Evolutionary conservation across 2,888 invertebrate genomes (phyloP), one percentile per base, ranked within the genome.

Genomic region (Kuschelorhynchus macadamiae): DNA sequence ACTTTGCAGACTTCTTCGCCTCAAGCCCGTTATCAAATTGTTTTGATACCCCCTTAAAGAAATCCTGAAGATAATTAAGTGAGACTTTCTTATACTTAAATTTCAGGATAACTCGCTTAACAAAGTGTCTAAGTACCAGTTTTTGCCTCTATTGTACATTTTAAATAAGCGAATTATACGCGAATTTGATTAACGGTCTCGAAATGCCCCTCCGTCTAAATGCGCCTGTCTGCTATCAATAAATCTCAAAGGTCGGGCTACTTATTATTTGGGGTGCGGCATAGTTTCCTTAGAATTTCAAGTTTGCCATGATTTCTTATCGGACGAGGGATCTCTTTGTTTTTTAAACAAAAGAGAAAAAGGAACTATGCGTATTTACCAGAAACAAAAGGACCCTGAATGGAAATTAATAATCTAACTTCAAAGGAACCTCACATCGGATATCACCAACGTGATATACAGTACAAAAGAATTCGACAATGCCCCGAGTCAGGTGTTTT

Each of bases 241-340:
- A 66, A 66, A 66, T 60, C 52, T 53, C 39, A 47, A 50, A 41
- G 41, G 49, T 39, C 33, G 42, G 39, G 59, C 59, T 60, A 60
- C 53, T 66, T 39, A 66, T 60, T 66, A 59, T 65, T 60, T 59
- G n/a, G 42, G 42, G 50, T 20, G 32, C 33, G 57, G 66, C 59
- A 66, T 66, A 66, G 59, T 66, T 60, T 59, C 60, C 59, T 53
- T 66, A 59, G 56, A 60, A 66, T 59, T 65, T 49, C 65, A 65
- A 59, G 50, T 65, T 65, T 53, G 60, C 53, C 52, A 44, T 47
- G 59, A 60, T 66, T 66, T 59, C 66, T 66, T 60, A 66, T 66
- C 66, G 60, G 66, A 30, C 52, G 44, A 63, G 55, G 39, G 41
- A 53, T 36, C 17, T 39, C 49, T 63, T 63, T 65, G 65, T 65